Percentiles rank a stretch among this genome's conserved stretches.
Conservation (phyloP, 2,113 vertebrate genomes). For the Melospiza georgiana region DNA sequence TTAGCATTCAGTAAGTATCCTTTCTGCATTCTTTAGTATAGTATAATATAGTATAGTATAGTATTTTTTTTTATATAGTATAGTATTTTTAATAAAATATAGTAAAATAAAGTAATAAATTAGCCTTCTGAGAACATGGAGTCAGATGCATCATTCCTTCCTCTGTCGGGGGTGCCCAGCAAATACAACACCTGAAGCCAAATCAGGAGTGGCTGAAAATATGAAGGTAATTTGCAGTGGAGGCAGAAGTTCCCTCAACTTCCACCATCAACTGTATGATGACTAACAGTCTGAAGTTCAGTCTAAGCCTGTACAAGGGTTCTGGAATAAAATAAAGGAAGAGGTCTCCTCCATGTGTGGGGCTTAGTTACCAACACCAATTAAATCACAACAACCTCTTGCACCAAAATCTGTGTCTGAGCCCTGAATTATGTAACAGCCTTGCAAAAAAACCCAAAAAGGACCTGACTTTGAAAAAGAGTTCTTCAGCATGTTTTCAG, state of each 20-base stretch:
- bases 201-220: neutral
- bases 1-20: too few species aligned
- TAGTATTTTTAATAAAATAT: too few species aligned
- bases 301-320: neutral
- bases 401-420: neutral
- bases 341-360: neutral
- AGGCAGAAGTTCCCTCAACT: neutral
- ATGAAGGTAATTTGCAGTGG: neutral
- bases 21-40: too few species aligned
- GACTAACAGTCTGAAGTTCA: neutral
- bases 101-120: too few species aligned
- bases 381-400: neutral
- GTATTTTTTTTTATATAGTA: too few species aligned
- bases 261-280: neutral
- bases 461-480: neutral
- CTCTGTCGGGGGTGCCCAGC: too few species aligned
- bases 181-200: neutral
- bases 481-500: neutral
- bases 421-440: neutral
- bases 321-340: neutral
- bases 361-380: neutral
- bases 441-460: neutral
- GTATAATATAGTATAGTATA: too few species aligned
- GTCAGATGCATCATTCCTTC: too few species aligned
- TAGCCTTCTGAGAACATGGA: too few species aligned